Evolutionary conservation across 1,140 invertebrate species (phyloP), one percentile per base, ranked within the genome.

Genomic region (Philopotamus ludificatus): DNA sequence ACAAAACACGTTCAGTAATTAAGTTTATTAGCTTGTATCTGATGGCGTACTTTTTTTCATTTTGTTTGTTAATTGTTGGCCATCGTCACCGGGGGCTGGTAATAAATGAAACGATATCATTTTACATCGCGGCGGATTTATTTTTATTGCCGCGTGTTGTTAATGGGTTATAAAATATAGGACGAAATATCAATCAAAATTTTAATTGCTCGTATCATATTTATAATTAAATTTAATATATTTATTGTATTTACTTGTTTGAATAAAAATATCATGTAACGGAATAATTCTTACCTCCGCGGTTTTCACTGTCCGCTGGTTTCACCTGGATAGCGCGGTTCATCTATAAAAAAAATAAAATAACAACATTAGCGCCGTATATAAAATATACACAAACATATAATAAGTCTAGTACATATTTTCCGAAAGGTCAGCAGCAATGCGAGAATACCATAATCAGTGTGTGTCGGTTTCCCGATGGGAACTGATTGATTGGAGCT

Each of bases 291-390:
- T 87, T 84, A 95, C 95, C 94, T 89, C 94, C 94, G 87, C 94
- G 92, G 86, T 95, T 97, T 87, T 98, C 95, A 85, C 92, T 96
- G 85, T 98, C 95, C 83, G 95, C 95, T 84, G 95, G 95, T 85
- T 98, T 98, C 85, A 98, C 95, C 88, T 98, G 95, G 86, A 98
- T 95, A 84, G 95, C 94, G 86, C 95, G 94, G 89, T 97, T 97
- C 95, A 98, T 98, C 95, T 98, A 88, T 34, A 93, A 90, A 78
- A 44, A 44, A 3, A 44, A 44, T 44, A 44, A 44, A 12, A 39
- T 39, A n/a, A 39, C n/a, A n/a, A 39, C n/a, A 39, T 8, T 39
- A 39, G 7, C n/a, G 3, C 20, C 20, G 3, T 44, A 12, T 15
- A 44, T 15, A 15, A 44, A 44, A 44, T 44, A 44, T 39, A n/a